A percentile compares a stretch with the other conserved stretches of the same genome.
phyloP scores from a whole-genome alignment of 2,113 vertebrate genomes.

The crab-eating macaque (Macaca fascicularis) region T2T-MFA8v1.1 NC_088375.1:192335501-192336000 shows the following conservation, averaged over 20 bases:
- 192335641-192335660: neutral
- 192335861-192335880: neutral
- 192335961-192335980: neutral
- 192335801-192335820: neutral
- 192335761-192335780: neutral
- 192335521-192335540: too few relatives aligned
- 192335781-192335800: neutral
- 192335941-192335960: neutral
- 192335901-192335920: neutral
- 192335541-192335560: too few relatives aligned
- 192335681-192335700: neutral
- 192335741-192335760: neutral
- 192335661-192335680: neutral
- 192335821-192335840: neutral
- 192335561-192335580: too few relatives aligned
- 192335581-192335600: too few relatives aligned
- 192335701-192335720: neutral
- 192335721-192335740: constrained; percentile 4
- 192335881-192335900: neutral
- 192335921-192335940: neutral
- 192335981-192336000: neutral
- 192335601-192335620: neutral
- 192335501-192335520: too few relatives aligned
- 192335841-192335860: neutral
- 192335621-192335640: neutral